Evolutionary conservation across 1,140 invertebrate species (phyloP), one percentile per base, ranked within the genome.

Genomic region (Drosophila nebulosa): DNA sequence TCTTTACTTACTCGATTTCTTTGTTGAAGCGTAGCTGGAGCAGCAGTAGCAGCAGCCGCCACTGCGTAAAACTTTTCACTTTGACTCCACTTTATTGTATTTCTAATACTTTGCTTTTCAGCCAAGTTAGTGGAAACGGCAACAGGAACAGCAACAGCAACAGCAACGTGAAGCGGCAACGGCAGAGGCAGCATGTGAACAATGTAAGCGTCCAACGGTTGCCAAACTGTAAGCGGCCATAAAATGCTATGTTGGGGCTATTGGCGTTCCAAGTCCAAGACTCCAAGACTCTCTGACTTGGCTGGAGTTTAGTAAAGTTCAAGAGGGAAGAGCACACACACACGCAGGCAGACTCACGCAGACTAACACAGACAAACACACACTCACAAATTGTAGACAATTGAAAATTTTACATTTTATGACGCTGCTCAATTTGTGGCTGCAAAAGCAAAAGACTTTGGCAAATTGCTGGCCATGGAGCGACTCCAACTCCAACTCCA

Each of bases 81-180:
- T 89, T 90, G 86, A 89, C 78, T 89, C 81, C 78, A 86, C 86
- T 90, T 89, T 89, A 90, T 89, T 89, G 86, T 90, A 81, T 81
- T 89, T 86, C 85, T 89, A 89, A 89, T 88, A 88, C 83, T 88
- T 88, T 88, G 78, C 84, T 76, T 83, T 88, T 81, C 83, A 86
- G 78, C 83, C 81, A 85, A 85, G 66, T 78, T 85, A 77, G 76
- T 30, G 27, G 27, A 30, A 30, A 30, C 27, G 50, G 65, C 76
- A 74, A 60, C 69, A 39, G 53, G 58, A 62, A 3, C 27, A 22
- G 39, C 42, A 52, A 30, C 59, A 18, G 26, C 60, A 64, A 9
- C 32, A 66, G 74, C 83, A 81, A 83, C 81, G 88, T 88, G 83
- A n/a, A 62, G 7, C 27, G 35, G 39, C 42, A 52, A 30, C 59